Percentiles rank a stretch among this genome's conserved stretches.
Conservation (phyloP, 2,113 vertebrate species). For the Kryptolebias marmoratus region DNA sequence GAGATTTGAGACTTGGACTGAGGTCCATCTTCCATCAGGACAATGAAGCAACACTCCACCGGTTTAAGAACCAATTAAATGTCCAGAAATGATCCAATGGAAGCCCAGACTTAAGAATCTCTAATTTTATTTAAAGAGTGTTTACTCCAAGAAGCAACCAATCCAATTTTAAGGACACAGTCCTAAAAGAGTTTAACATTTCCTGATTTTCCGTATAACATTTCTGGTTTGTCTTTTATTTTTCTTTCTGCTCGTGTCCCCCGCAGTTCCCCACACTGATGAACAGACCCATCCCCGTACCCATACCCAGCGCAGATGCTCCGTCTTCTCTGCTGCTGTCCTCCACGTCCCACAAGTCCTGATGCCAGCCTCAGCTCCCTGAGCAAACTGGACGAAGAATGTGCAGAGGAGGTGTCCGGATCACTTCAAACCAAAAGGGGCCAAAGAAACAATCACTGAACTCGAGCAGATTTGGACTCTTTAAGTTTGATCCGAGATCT, state of each 20-base stretch:
- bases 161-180: too few species aligned
- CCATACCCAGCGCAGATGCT: slow-evolving; percentile 86
- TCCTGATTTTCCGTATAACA: too few species aligned
- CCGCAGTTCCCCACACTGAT: slow-evolving; percentile 92
- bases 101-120: too few species aligned
- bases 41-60: too few species aligned
- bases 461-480: background rate
- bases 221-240: background rate
- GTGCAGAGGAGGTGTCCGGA: background rate
- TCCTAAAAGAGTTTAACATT: too few species aligned
- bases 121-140: too few species aligned
- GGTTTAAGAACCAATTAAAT: too few species aligned
- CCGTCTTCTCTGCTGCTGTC: slow-evolving; percentile 89
- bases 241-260: background rate
- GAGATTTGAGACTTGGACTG: too few species aligned
- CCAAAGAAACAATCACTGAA: slow-evolving; percentile 1
- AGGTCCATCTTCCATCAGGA: too few species aligned
- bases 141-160: too few species aligned
- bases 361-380: slow-evolving; percentile 70
- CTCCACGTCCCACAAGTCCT: slow-evolving; percentile 89
- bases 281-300: slow-evolving; percentile 89
- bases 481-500: slow-evolving; percentile 13
- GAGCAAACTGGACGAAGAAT: background rate
- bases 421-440: background rate
- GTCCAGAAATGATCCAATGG: too few species aligned